phyloP scores from a whole-genome alignment of 2,797 vertebrate genomes.

The Takifugu rubripes region DNA sequence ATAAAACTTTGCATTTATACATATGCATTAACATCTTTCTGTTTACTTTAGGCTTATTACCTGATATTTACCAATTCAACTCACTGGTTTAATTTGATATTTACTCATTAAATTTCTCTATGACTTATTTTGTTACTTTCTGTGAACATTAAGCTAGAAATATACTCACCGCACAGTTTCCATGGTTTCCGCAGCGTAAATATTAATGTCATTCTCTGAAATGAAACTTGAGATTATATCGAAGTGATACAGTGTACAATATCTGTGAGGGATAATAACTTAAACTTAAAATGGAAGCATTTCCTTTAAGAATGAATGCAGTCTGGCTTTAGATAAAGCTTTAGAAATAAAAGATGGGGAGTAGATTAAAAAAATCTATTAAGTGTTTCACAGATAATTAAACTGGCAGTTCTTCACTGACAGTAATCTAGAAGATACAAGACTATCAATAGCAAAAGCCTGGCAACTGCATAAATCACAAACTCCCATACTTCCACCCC shows the following conservation, averaged over 20 bases:
- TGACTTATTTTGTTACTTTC: constrained; percentile 54
- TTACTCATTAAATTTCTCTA: constrained; percentile 50
- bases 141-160: constrained; percentile 34
- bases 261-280: neutral
- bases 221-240: constrained; percentile 41
- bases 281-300: constrained; percentile 5
- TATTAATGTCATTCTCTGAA: constrained; percentile 26
- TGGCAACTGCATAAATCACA: constrained; percentile 44
- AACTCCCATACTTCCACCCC: constrained; percentile 13
- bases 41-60: constrained; percentile 31
- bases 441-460: constrained; percentile 12
- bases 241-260: neutral
- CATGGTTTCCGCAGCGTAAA: constrained; percentile 34
- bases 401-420: constrained; percentile 6
- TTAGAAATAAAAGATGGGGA: neutral
- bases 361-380: neutral
- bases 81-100: constrained; percentile 38
- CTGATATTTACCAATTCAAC: neutral
- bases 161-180: constrained; percentile 26
- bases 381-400: constrained; percentile 2
- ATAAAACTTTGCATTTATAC: too few relatives aligned
- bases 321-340: neutral
- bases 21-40: neutral
- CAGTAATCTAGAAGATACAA: constrained; percentile 10
- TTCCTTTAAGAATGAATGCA: constrained; percentile 3